Base-by-base conservation (phyloP, 1,140 invertebrate genomes). In the Diuraphis noxia region DNA sequence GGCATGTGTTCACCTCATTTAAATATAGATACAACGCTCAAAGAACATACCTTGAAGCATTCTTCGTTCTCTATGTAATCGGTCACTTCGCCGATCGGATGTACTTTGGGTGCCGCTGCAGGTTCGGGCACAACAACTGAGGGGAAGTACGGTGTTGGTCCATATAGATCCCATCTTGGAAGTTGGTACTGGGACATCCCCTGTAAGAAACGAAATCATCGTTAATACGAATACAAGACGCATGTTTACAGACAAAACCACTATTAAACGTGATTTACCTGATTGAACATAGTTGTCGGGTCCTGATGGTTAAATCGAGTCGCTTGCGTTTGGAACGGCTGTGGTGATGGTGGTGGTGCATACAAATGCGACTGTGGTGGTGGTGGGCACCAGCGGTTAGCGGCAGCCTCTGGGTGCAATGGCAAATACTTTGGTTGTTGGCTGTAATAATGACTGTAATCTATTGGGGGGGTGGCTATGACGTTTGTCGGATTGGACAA, bases 61-160 rank as follows among this genome's bases (percentile, higher is more conserved):
- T 98, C 97, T 86, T 96, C 95, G 93, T 98, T 98, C 92, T 98
- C 97, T 72, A 96, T 95, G 92, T 96, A 96, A 92, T 97, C 96
- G 17, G 96, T 96, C 10, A 97, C 96, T 93, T 97, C 96, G 0
- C 97, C 96, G 30, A 97, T 96, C 0, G 96, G 96, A 93, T 97
- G 96, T 3, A 93, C 95, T 93, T 96, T 97, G 0, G 95, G 95
- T 72, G 95, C 95, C 6, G 95, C 94, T 46, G 79, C 43, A 19
- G 49, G 56, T 92, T 96, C 95, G 5, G 95, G 94, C 40, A 84
- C 87, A 40, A 91, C 56, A 81, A 93, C 92, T 30, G 92, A 88
- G 38, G 93, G 93, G 92, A 93, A 94, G 86, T 93, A 93, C 84
- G 93, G 93, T 81, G 92, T 93, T 17, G 93, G 92, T 88, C 93